Base-by-base conservation (phyloP, 2,797 vertebrate genomes). In the Lagocephalus sceleratus region DNA sequence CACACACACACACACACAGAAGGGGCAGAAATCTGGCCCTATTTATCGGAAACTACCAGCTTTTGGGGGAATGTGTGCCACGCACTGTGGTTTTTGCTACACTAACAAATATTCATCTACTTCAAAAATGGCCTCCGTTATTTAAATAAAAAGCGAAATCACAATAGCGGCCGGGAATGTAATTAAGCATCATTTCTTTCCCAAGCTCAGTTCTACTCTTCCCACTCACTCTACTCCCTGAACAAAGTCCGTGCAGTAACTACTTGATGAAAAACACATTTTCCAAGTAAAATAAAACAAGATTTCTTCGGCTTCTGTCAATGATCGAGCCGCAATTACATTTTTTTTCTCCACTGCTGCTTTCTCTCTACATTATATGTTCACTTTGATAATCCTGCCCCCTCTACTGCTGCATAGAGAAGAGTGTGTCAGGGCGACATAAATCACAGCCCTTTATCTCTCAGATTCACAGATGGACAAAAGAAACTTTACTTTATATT, bases 301-400 rank as follows among this genome's bases (percentile, higher is more conserved):
- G 0, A 0, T 5, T 6, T 11, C 51, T 48, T 59, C 56, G 47
- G 20, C 43, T 41, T 60, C 32, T 35, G 32, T 14, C 12, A 12
- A 35, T 35, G 32, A 35, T 35, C 14, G 32, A 35, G 32, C 12
- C 12, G 8, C 32, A 3, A 35, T 35, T 14, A 35, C 32, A 4
- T 5, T 25, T 7, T 7, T 5, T 25, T 7, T 7, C 23, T 4
- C 23, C 23, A 25, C 23, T 7, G 39, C 39, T 40, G 7, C n/a
- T 76, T 29, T 78, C 75, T 81, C 77, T 75, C 79, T 82, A 86
- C 82, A 83, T 87, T 79, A 85, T 81, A 76, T 73, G 76, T 82
- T 82, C 83, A 87, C 77, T 85, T 78, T 85, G 81, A 84, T 71
- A 62, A 77, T 67, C 66, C 55, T 62, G 49, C 71, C 57, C 69